Base-by-base conservation (phyloP, 2,888 invertebrate species). In the Pinctada fucata region DNA sequence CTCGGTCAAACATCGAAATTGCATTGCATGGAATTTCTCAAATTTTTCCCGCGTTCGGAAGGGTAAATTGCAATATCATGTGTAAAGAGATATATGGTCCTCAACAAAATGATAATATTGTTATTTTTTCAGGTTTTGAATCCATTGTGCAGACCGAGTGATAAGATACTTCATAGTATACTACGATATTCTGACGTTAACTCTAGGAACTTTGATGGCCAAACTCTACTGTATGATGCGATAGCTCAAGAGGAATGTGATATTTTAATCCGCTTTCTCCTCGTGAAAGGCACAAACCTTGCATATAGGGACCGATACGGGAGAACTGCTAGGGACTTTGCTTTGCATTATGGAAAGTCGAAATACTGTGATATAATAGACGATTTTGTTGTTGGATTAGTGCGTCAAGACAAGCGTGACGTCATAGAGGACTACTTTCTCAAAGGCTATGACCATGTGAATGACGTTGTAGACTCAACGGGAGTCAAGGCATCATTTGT, bases 401-500 rank as follows among this genome's bases (percentile, higher is more conserved):
- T 87, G 10, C 80, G 83, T 52, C 78, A 82, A n/a, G 84, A 85
- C 78, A 77, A 87, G 71, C 75, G 86, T n/a, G 82, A 83, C 3
- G 75, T 78, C 4, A 70, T 91, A 68, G 91, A 91, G 79, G 78
- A 80, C 3, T 81, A 91, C 45, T 80, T 91, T n/a, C 73, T 91
- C 6, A 85, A 89, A 45, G 87, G 87, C 13, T 92, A 92, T 81
- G 90, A 91, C 74, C 90, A 90, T 80, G 84, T 91, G n/a, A 66
- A 87, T 47, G 90, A 90, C 82, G 86, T 87, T 0, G 83, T 80
- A 1, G 85, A 86, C 67, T 76, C 79, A 10, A 77, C 81, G 3
- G 84, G 83, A 0, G 58, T 68, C 3, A 64, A 69, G 2, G 51
- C 71, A 47, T 31, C 69, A 10, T 64, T 69, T 5, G 64, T 78